Percentiles rank a stretch among this genome's conserved stretches.
Conservation (phyloP, 2,797 vertebrate genomes). For the Ctenochaetus hawaiiensis region DNA sequence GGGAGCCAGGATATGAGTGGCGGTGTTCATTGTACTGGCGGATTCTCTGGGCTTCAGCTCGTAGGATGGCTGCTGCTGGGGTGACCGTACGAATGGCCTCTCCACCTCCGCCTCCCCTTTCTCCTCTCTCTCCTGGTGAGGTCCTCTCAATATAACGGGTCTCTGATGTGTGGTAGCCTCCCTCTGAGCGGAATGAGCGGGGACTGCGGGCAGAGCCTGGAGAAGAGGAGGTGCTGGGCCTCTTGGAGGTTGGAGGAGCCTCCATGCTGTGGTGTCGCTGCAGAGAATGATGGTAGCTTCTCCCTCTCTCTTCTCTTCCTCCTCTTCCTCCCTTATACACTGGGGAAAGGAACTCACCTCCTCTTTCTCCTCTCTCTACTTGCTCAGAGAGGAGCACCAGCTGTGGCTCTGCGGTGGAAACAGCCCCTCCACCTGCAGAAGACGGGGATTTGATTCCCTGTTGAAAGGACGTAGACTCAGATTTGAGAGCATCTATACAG, state of each 20-base stretch:
- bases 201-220: slow-evolving; percentile 93
- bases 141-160: slow-evolving; percentile 95
- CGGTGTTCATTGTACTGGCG: slow-evolving; percentile 95
- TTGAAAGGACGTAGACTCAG: slow-evolving; percentile 95
- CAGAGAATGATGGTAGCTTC: slow-evolving; percentile 90
- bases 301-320: slow-evolving; percentile 86
- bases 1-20: slow-evolving; percentile 95
- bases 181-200: slow-evolving; percentile 92
- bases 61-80: slow-evolving; percentile 90
- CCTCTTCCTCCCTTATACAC: slow-evolving; percentile 91
- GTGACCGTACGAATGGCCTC: slow-evolving; percentile 92
- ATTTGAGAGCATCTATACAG: slow-evolving; percentile 98
- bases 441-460: slow-evolving; percentile 81
- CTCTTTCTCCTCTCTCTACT: slow-evolving; percentile 82
- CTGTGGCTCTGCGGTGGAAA: slow-evolving; percentile 91
- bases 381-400: slow-evolving; percentile 94
- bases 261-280: slow-evolving; percentile 96
- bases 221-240: slow-evolving; percentile 92
- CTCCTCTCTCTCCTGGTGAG: slow-evolving; percentile 86
- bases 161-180: slow-evolving; percentile 90
- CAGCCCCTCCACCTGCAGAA: slow-evolving; percentile 85
- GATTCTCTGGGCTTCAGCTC: slow-evolving; percentile 94
- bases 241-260: slow-evolving; percentile 86
- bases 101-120: slow-evolving; percentile 56
- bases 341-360: slow-evolving; percentile 90